These are phyloP conservation scores for Drosophila azteca DNA, from an alignment of 1,140 invertebrate species.

Conservation along the genomic window DNA sequence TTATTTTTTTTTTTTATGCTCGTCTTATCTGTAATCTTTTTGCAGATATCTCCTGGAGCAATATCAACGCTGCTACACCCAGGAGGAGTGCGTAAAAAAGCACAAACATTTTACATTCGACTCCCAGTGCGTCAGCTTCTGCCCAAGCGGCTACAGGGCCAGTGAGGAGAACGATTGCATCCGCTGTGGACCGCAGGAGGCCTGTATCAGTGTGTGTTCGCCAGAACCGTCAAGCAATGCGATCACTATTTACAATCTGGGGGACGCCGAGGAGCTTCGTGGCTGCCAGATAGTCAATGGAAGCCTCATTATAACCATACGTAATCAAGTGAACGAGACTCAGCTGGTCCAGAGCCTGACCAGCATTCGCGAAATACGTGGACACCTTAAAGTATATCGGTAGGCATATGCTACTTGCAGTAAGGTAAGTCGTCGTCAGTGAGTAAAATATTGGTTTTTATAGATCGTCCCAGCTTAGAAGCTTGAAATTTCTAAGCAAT, in stretches of 20 bases:
- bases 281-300: constrained; percentile 72
- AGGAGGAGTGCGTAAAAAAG: constrained; percentile 38
- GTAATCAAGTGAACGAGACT: constrained; percentile 54
- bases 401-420: constrained; percentile 1
- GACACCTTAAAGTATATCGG: constrained; percentile 72
- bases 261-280: constrained; percentile 59
- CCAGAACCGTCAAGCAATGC: constrained; percentile 25
- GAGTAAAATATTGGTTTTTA: not conserved
- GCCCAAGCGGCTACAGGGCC: constrained; percentile 59
- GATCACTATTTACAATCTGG: constrained; percentile 57
- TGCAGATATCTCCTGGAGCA: constrained; percentile 61
- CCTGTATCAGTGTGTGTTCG: constrained; percentile 61
- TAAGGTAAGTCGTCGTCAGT: no score
- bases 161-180: constrained; percentile 47
- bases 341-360: constrained; percentile 49
- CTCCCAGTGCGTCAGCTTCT: constrained; percentile 58
- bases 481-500: constrained; percentile 55
- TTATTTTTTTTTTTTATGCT: not conserved
- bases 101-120: constrained; percentile 34
- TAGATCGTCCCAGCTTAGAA: constrained; percentile 62
- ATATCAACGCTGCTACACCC: constrained; percentile 64
- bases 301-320: constrained; percentile 63
- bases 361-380: constrained; percentile 65
- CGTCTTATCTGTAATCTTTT: constrained; percentile 4
- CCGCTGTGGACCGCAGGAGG: constrained; percentile 36